These are phyloP conservation scores for Anisognathus igniventris DNA, from an alignment of 2,797 vertebrate species.

Conservation along the genomic window DNA sequence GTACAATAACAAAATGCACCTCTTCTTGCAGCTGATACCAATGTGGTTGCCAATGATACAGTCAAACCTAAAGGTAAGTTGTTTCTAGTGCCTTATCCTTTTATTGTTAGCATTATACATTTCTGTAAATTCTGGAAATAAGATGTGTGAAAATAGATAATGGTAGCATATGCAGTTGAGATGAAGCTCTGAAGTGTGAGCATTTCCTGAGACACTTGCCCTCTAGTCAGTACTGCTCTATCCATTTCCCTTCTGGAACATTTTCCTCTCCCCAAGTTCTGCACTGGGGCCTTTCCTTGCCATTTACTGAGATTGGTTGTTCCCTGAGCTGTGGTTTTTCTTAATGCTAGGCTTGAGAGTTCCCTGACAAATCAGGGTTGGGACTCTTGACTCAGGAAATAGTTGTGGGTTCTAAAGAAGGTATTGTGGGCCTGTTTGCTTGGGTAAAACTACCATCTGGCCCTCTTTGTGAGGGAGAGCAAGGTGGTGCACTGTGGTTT, in stretches of 20 bases:
- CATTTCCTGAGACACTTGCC: not conserved
- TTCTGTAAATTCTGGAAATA: not conserved
- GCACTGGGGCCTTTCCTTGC: rapidly evolving
- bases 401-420: not conserved
- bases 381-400: not conserved
- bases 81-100: not conserved
- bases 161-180: not conserved
- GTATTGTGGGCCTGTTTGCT: not conserved
- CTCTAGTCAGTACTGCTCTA: not conserved
- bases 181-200: not conserved
- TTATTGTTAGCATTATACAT: not conserved
- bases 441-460: not conserved
- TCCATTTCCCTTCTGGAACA: not conserved
- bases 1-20: conserved; percentile 6
- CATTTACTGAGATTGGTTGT: not conserved
- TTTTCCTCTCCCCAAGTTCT: not conserved
- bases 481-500: not conserved
- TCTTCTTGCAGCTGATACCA: conserved; percentile 87
- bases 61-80: conserved; percentile 92
- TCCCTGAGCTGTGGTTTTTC: not conserved
- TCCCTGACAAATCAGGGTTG: not conserved
- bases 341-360: not conserved
- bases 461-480: not conserved
- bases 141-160: not conserved
- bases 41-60: conserved; percentile 99